Evolutionary conservation across 53 echinoderm and acorn worm genomes (phyloP).

Genomic region (Zoroaster sp.): DNA sequence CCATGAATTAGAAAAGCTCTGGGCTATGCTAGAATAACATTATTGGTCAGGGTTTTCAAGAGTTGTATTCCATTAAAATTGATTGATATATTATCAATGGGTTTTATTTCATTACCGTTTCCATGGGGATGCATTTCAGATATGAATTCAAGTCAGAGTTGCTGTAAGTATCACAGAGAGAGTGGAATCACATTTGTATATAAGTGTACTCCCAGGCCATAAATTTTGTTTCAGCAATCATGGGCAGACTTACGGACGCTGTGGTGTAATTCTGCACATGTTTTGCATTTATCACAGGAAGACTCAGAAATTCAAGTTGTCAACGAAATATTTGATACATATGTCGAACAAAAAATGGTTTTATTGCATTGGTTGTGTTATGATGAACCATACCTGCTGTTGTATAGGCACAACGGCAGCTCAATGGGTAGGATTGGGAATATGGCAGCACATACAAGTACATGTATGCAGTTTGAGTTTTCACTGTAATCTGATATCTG

Average conservation of each 20-base stretch:
- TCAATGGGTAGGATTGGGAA: neutral
- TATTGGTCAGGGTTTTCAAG: neutral
- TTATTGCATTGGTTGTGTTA: neutral
- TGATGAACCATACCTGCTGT: neutral
- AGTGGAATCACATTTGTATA: conserved; percentile 17
- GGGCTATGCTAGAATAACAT: neutral
- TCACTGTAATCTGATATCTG: conserved; percentile 18
- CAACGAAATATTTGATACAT: conserved; percentile 31
- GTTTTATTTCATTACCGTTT: neutral
- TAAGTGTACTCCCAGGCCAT: neutral
- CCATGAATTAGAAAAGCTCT: neutral
- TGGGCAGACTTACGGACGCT: conserved; percentile 25
- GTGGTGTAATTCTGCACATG: conserved; percentile 33
- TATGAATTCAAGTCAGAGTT: neutral
- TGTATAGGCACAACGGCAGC: too few species aligned
- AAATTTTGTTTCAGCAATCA: conserved; percentile 11
- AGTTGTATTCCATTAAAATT: neutral
- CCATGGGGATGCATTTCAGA: neutral
- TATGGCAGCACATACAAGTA: neutral
- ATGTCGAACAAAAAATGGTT: neutral
- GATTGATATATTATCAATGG: neutral
- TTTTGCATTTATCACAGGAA: conserved; percentile 13
- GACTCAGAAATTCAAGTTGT: conserved; percentile 37
- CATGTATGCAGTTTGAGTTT: neutral
- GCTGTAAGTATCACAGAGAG: neutral